phyloP scores from a whole-genome alignment of 2,113 vertebrate species.

The Chinchilla lanigera region DNA sequence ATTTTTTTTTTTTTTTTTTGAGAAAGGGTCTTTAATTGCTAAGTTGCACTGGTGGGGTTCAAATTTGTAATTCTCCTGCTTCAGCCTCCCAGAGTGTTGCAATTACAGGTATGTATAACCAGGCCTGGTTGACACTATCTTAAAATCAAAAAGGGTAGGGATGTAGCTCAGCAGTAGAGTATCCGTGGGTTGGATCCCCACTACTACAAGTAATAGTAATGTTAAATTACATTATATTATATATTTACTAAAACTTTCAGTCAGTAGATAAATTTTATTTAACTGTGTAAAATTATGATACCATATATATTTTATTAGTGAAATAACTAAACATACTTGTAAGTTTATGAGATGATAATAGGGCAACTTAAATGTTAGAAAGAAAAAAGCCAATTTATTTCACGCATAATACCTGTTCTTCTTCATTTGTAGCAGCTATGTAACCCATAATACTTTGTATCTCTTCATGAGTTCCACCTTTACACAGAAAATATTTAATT shows the following conservation, averaged over 20 bases:
- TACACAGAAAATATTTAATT: slow-evolving; percentile 97
- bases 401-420: slow-evolving; percentile 93
- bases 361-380: slow-evolving; percentile 32
- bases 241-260: neutral
- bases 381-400: slow-evolving; percentile 36
- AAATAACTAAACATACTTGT: neutral
- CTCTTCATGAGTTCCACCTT: slow-evolving; percentile 96
- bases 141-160: neutral
- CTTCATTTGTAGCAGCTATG: slow-evolving; percentile 93
- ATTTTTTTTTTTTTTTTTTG: neutral
- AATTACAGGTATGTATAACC: neutral
- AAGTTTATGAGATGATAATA: slow-evolving; percentile 31
- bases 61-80: neutral
- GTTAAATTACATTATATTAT: neutral
- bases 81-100: neutral
- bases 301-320: slow-evolving; percentile 36
- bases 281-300: neutral
- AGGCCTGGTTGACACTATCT: neutral
- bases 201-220: neutral
- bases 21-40: neutral
- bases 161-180: neutral
- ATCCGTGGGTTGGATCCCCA: neutral
- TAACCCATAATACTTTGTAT: slow-evolving; percentile 97
- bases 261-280: slow-evolving; percentile 40
- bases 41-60: neutral